phyloP scores from a whole-genome alignment of 2,113 vertebrate species.

The Pterocles burchelli region DNA sequence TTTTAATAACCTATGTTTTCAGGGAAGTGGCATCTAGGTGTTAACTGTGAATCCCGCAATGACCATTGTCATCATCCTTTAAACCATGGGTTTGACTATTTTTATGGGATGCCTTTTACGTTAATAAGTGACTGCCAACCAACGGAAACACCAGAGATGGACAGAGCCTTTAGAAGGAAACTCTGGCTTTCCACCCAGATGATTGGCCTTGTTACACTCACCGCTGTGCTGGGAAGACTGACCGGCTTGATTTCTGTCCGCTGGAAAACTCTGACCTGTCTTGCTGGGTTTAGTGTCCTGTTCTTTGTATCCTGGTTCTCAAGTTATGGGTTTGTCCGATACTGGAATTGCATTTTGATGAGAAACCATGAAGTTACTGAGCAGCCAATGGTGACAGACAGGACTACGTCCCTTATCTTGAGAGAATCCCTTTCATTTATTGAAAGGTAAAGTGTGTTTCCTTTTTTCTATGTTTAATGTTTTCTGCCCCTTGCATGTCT shows the following conservation, averaged over 20 bases:
- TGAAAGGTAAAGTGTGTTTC: slow-evolving; percentile 74
- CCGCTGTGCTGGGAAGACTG: slow-evolving; percentile 60
- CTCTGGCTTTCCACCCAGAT: slow-evolving; percentile 57
- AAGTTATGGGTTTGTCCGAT: slow-evolving; percentile 72
- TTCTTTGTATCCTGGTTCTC: slow-evolving; percentile 58
- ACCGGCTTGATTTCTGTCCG: slow-evolving; percentile 51
- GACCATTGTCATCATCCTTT: slow-evolving; percentile 94
- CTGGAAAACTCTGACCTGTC: slow-evolving; percentile 29
- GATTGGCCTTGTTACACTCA: slow-evolving; percentile 67
- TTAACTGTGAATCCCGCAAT: slow-evolving; percentile 80
- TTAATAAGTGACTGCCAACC: slow-evolving; percentile 82
- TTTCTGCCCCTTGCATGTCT: not conserved
- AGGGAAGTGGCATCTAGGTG: slow-evolving; percentile 95
- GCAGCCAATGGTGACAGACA: slow-evolving; percentile 84
- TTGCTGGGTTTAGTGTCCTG: slow-evolving; percentile 37
- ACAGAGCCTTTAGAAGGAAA: slow-evolving; percentile 46
- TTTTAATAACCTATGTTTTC: not conserved
- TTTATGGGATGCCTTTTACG: slow-evolving; percentile 86
- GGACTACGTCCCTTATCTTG: slow-evolving; percentile 70
- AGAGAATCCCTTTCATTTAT: slow-evolving; percentile 82
- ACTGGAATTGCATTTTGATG: slow-evolving; percentile 94
- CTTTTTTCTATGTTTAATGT: not conserved
- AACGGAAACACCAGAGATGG: slow-evolving; percentile 63
- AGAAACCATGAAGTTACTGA: slow-evolving; percentile 81
- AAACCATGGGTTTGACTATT: slow-evolving; percentile 88